Evolutionary conservation across 2,797 vertebrate species (phyloP), one percentile per base, ranked within the genome.

Genomic region (Uromys caudimaculatus): DNA sequence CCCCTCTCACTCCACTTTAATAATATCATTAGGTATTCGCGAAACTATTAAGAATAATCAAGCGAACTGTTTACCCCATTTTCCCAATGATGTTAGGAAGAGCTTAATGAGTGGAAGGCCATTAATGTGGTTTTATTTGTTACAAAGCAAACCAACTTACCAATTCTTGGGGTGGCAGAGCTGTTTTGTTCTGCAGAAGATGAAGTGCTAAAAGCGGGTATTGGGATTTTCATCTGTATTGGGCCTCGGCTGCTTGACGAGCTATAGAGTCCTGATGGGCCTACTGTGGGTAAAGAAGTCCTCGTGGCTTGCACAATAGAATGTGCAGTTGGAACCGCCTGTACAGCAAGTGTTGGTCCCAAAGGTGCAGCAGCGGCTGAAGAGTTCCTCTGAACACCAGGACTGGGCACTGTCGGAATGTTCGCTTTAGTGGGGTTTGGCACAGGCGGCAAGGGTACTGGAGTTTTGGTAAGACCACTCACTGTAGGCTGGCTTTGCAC

Each of bases 401-500:
- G 97, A 96, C 97, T 98, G 97, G 99, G 91, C 92, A 98, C 97
- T 84, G 98, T 98, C 8, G 98, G 94, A 93, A 97, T 99, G 98
- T 98, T 98, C 98, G 98, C 97, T 98, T 99, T 99, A 91, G 97
- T 91, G 94, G 98, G 91, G 93, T 98, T 99, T 98, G 98, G 75
- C 97, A 97, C 95, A 41, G 98, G 98, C 71, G 98, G 96, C 97
- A 99, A 97, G 79, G 99, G 98, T 41, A 99, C 97, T 71, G 98
- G 93, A n/a, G 98, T 98, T 98, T 99, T 99, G 97, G 98, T 98
- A 96, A 99, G 98, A 97, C 96, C 98, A 96, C 98, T 98, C 97
- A 99, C 98, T 90, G 98, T 93, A 89, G 99, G 98, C 0, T 98
- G 97, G 90, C 98, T 99, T 96, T 99, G 99, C 56, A 99, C 99